Evolutionary conservation across 2,888 invertebrate genomes (phyloP).

Genomic region (Agriopis marginaria): DNA sequence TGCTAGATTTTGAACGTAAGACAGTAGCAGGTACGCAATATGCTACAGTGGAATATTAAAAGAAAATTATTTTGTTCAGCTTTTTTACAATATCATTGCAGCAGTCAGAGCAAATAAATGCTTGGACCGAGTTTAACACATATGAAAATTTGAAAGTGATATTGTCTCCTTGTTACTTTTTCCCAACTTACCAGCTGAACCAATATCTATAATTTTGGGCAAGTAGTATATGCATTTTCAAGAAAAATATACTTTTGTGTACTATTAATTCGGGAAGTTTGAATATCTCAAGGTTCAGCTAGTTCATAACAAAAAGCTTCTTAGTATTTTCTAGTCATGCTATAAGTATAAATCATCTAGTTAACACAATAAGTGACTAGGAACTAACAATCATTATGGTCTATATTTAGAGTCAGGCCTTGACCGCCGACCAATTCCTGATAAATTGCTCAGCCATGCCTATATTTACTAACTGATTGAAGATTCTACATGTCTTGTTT

Average conservation of each 20-base stretch:
- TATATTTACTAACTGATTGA: constrained; percentile 27
- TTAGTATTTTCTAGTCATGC: constrained; percentile 6
- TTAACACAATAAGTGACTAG: constrained; percentile 29
- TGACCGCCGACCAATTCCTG: constrained; percentile 35
- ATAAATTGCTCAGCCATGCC: constrained; percentile 31
- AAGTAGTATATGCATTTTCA: background rate
- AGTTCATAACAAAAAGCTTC: constrained; percentile 10
- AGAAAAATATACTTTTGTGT: too few species aligned
- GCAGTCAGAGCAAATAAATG: too few species aligned
- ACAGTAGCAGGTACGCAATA: too few species aligned
- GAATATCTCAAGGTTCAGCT: background rate
- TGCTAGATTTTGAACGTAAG: too few species aligned
- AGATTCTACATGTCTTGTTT: constrained; percentile 13
- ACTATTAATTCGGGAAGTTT: too few species aligned
- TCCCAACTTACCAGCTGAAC: too few species aligned
- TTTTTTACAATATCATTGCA: too few species aligned
- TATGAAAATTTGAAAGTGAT: too few species aligned
- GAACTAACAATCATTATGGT: constrained; percentile 29
- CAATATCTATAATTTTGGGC: background rate
- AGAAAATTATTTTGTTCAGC: too few species aligned
- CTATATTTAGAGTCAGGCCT: constrained; percentile 37
- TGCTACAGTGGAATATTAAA: too few species aligned
- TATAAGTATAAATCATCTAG: constrained; percentile 23
- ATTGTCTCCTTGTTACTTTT: too few species aligned
- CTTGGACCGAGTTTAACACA: too few species aligned